These are phyloP conservation scores for Penaeus vannamei DNA, from an alignment of 1,140 invertebrate genomes.

Conservation along the genomic window DNA sequence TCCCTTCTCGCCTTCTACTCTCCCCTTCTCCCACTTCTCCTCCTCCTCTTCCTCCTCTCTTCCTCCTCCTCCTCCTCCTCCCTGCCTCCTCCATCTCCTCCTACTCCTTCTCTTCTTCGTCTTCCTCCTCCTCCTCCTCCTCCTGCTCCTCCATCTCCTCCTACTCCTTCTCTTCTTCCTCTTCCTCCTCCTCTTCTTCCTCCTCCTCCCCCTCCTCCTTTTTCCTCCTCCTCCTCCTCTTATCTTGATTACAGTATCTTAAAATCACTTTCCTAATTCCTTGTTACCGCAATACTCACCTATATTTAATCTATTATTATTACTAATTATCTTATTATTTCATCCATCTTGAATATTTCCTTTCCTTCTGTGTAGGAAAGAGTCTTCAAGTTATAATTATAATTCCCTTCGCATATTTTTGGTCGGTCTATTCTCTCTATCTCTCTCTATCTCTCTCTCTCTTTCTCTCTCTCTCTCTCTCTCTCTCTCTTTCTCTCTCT, in stretches of 20 bases:
- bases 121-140: not conserved
- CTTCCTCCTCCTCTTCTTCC: not conserved
- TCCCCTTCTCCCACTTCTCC: no score
- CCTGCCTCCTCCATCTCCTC: not conserved
- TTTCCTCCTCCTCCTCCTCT: not conserved
- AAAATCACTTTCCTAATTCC: no score
- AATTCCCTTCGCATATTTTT: no score
- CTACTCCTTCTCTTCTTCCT: not conserved
- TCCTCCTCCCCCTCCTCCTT: not conserved
- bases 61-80: not conserved
- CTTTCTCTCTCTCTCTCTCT: not conserved
- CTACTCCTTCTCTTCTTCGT: not conserved
- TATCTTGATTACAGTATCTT: no score
- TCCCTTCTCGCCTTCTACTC: no score
- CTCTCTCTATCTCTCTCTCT: slow-evolving; percentile 24
- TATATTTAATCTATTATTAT: no score
- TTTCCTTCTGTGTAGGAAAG: no score
- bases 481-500: no score
- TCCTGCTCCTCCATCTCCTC: not conserved
- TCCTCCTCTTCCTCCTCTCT: no score
- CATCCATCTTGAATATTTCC: not conserved
- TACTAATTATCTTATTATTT: no score
- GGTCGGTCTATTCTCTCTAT: not conserved
- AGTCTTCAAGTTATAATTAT: no score
- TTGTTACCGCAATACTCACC: no score